Conservation (phyloP, 2,113 vertebrate species). For the Candoia aspera region DNA sequence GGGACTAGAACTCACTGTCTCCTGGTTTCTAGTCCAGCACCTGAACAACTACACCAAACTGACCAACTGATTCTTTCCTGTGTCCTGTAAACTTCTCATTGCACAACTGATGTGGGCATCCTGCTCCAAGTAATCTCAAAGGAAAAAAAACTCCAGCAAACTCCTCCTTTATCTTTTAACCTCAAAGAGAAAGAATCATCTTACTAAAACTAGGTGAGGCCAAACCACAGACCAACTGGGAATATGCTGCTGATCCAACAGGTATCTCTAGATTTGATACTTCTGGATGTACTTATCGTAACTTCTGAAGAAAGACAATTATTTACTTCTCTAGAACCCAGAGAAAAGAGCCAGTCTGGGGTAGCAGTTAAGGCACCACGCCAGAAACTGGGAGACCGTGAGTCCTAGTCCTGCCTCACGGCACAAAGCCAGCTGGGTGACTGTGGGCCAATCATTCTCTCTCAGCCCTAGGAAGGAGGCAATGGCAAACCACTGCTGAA, state of each 20-base stretch:
- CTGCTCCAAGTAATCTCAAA: neutral
- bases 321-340: neutral
- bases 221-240: neutral
- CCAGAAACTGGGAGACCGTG: neutral
- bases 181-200: neutral
- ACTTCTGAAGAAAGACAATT: neutral
- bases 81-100: neutral
- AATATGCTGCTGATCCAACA: neutral
- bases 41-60: no score
- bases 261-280: neutral
- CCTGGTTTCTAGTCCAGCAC: no score
- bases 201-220: neutral
- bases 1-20: no score
- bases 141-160: neutral
- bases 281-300: neutral
- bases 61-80: neutral
- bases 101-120: neutral
- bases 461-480: neutral
- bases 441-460: neutral
- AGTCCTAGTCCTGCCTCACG: neutral
- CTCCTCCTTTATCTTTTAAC: neutral
- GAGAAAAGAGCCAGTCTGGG: neutral
- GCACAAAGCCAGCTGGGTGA: neutral
- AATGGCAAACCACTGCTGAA: neutral
- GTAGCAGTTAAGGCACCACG: neutral